Evolutionary conservation across 2,888 invertebrate genomes (phyloP).

Genomic region (Polylopha cassiicola): DNA sequence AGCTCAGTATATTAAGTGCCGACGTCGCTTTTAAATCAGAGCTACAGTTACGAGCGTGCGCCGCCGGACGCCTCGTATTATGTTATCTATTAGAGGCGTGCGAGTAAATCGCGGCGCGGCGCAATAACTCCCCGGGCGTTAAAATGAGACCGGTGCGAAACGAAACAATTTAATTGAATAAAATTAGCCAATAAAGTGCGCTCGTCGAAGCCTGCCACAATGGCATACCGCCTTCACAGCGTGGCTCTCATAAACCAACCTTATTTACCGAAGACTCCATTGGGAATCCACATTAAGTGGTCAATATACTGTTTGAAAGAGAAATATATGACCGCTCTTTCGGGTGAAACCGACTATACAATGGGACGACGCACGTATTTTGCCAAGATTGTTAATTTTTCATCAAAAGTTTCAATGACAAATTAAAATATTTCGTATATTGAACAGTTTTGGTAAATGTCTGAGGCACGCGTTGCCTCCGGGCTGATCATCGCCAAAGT

Average conservation of each 20-base stretch:
- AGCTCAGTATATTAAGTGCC: slow-evolving; percentile 32
- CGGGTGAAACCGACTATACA: slow-evolving; percentile 29
- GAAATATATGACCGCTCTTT: slow-evolving; percentile 46
- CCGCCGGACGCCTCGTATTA: slow-evolving; percentile 40
- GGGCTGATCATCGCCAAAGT: slow-evolving; percentile 35
- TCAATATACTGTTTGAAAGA: slow-evolving; percentile 48
- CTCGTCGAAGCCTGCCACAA: slow-evolving; percentile 63
- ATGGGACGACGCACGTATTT: neutral
- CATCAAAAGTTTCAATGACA: slow-evolving; percentile 10
- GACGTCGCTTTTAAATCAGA: slow-evolving; percentile 45
- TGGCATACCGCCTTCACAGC: slow-evolving; percentile 63
- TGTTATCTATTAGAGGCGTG: slow-evolving; percentile 50
- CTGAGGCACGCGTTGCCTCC: slow-evolving; percentile 36
- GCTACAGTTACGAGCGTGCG: slow-evolving; percentile 22
- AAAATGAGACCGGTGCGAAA: slow-evolving; percentile 52
- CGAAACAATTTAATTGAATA: slow-evolving; percentile 74
- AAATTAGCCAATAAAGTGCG: slow-evolving; percentile 75
- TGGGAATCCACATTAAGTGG: slow-evolving; percentile 65
- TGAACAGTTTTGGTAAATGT: slow-evolving; percentile 9
- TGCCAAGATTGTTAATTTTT: slow-evolving; percentile 1
- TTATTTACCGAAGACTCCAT: slow-evolving; percentile 61
- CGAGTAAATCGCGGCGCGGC: slow-evolving; percentile 22
- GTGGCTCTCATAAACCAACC: slow-evolving; percentile 55
- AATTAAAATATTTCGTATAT: slow-evolving; percentile 16
- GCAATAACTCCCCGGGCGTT: slow-evolving; percentile 65